Evolutionary conservation across 2,113 vertebrate species (phyloP), one percentile per base, ranked within the genome.

Genomic region (Macquaria australasica): DNA sequence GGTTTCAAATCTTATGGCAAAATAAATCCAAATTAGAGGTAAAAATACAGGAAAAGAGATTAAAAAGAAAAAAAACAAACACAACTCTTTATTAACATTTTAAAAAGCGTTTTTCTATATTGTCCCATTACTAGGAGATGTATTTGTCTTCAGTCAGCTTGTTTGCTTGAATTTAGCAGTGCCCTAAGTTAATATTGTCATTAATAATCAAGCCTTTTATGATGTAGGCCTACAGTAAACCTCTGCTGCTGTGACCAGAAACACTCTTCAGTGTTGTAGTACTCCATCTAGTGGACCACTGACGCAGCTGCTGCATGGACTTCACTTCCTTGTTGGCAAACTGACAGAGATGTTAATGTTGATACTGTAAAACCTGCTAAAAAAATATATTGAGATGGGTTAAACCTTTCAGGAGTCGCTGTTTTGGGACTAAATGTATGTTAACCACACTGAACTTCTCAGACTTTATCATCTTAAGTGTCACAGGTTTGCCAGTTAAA

Each of bases 241-340:
- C 1, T 75, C 37, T 48, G 37, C 50, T 51, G 1, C 50, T 37
- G 1, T 34, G 25, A 31, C 8, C 50, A 77, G 41, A 77, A 58
- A 23, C 74, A 1, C 21, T 10, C 14, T 18, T 48, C 20, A 56
- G 37, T 45, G 74, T 50, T 82, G 53, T 18, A 77, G 28, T 5
- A 5, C 73, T 50, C 92, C 88, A 89, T 74, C 92, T 91, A 78
- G 90, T 92, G 92, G 92, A 59, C 31, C 3, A 14, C 4, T 21
- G 51, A n/a, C 11, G 31, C 25, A 77, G 34, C 2, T 77, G 75
- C 83, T 20, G 12, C 0, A 0, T 53, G 18, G 7, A 18, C 4
- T 25, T 34, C n/a, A 21, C 25, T n/a, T 39, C 6, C 5, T 8
- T 48, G 3, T 16, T 5, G 31, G 55, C 41, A 71, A 34, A 34